Evolutionary conservation across 2,797 vertebrate genomes (phyloP), one percentile per base, ranked within the genome.

Genomic region (Pachyuromys duprasi): DNA sequence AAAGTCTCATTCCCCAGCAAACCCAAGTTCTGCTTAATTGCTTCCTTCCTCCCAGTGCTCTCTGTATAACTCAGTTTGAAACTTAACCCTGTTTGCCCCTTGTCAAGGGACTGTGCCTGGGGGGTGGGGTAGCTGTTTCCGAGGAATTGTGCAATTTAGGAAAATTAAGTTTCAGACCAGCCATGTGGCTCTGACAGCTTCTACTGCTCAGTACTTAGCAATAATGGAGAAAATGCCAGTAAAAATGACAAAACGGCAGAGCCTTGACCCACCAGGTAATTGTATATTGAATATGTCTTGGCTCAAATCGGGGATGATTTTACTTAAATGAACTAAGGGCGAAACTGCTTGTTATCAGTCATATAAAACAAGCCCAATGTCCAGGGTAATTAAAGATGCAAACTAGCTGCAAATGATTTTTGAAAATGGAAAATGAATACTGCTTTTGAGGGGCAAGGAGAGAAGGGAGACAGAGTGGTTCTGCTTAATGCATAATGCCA

Each of bases 151-250:
- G 86, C 95, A 96, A 97, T 97, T 97, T 97, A 95, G 96, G 87
- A 97, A 97, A 97, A 97, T 97, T 97, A 97, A 97, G 93, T 97
- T 97, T 97, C 96, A 94, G 93, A 78, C 60, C 63, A 97, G 95
- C 90, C 96, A 87, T 96, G 97, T 97, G 95, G 86, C 90, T 97
- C 95, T 98, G 96, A 97, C 97, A 98, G 96, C 96, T 97, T 97
- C 79, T 94, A 93, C 96, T 97, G 95, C 95, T 97, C 57, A 92
- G 95, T 96, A 97, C 96, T 98, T 97, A 98, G 95, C 97, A 97
- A 97, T 97, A 97, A 97, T 97, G 94, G 97, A 97, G 96, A 97
- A 97, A 97, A 98, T 96, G 96, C 97, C 97, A 97, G 96, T 96
- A 97, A 97, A 97, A 98, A 97, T 97, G 97, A 97, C 95, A 96